A percentile compares a stretch with the other conserved stretches of the same genome.
phyloP scores from a whole-genome alignment of 23 tunicate genomes.

The Clavelina lepadiformis region DNA sequence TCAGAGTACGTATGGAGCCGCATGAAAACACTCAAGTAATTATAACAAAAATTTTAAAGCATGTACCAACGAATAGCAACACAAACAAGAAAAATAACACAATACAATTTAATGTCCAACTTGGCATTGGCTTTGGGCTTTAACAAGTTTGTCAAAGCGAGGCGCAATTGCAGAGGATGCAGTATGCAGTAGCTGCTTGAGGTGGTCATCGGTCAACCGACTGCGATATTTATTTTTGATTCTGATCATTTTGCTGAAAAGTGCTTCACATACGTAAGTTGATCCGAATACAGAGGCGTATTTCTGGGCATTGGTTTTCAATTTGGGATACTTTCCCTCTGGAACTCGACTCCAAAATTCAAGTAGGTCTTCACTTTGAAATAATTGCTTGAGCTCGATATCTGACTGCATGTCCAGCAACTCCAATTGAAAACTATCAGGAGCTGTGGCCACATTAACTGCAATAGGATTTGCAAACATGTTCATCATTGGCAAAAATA shows the following conservation, averaged over 20 bases:
- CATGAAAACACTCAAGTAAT: too few relatives aligned
- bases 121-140: too few relatives aligned
- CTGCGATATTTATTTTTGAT: conserved; percentile 46
- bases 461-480: conserved; percentile 29
- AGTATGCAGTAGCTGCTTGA: conserved; percentile 39
- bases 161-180: conserved; percentile 48
- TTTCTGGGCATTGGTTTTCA: conserved; percentile 41
- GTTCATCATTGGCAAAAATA: conserved; percentile 30
- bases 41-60: too few relatives aligned
- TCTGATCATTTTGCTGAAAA: conserved; percentile 57
- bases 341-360: conserved; percentile 60
- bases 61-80: too few relatives aligned
- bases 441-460: conserved; percentile 32
- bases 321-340: conserved; percentile 40
- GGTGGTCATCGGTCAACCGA: conserved; percentile 41
- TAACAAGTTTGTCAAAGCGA: too few relatives aligned
- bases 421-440: conserved; percentile 41
- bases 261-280: conserved; percentile 59
- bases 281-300: conserved; percentile 56
- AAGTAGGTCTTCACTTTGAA: conserved; percentile 38
- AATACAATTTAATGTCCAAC: too few relatives aligned
- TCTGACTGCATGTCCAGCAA: conserved; percentile 40
- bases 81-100: too few relatives aligned
- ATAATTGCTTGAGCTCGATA: conserved; percentile 46
- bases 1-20: too few relatives aligned